These are phyloP conservation scores for Spheniscus humboldti DNA, from an alignment of 2,797 vertebrate species.

Conservation along the genomic window DNA sequence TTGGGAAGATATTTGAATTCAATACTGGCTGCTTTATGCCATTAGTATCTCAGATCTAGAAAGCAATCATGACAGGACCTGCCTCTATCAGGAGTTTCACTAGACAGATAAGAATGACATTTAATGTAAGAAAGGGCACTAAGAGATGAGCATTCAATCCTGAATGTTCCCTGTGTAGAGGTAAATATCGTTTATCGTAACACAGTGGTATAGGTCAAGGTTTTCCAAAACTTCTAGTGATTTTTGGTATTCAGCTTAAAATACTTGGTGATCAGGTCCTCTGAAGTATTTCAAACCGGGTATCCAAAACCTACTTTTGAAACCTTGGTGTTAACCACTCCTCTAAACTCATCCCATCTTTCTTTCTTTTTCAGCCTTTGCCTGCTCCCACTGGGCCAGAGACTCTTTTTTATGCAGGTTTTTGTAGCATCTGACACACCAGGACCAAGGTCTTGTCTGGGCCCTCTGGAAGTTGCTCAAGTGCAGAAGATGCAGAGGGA, in stretches of 20 bases:
- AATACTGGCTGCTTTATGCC: neutral
- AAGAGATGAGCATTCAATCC: neutral
- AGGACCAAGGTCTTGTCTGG: neutral
- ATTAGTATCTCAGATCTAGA: neutral
- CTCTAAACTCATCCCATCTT: neutral
- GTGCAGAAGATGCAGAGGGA: neutral
- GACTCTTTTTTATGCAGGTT: neutral
- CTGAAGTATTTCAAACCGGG: neutral
- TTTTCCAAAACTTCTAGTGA: neutral
- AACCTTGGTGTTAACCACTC: neutral
- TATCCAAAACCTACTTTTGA: neutral
- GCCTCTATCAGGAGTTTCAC: neutral
- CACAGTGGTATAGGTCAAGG: neutral
- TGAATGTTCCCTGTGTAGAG: neutral
- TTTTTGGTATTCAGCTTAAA: neutral
- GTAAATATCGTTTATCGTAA: neutral
- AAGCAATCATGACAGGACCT: neutral
- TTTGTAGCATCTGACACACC: neutral
- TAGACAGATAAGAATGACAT: neutral
- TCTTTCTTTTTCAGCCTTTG: neutral
- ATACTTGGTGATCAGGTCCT: neutral
- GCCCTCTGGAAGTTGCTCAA: neutral
- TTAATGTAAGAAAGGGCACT: neutral
- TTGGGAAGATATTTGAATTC: neutral
- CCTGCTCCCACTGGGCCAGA: neutral